Percentiles rank a stretch among this genome's conserved stretches.
Evolutionary conservation across 2,113 vertebrate genomes (phyloP).

Genomic region (Nestor notabilis): DNA sequence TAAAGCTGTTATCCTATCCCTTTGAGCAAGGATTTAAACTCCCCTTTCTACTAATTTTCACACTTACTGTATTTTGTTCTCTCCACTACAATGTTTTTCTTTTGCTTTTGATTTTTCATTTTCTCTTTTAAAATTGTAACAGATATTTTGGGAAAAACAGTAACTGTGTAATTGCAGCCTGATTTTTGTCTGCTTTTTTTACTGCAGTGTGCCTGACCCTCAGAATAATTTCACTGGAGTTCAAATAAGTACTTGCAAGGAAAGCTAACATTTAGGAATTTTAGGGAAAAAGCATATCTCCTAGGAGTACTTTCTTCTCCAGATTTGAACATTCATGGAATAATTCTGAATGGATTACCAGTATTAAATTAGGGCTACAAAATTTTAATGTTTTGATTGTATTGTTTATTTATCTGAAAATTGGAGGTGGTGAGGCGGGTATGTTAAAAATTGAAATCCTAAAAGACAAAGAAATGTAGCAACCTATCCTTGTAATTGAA

Average conservation of each 20-base stretch:
- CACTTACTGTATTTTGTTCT: background rate
- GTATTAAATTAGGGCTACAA: background rate
- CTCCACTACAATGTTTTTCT: background rate
- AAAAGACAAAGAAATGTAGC: background rate
- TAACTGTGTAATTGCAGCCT: background rate
- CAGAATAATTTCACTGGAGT: background rate
- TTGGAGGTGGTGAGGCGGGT: fast-evolving
- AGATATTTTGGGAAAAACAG: background rate
- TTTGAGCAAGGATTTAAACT: background rate
- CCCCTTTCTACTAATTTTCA: background rate
- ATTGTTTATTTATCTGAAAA: background rate
- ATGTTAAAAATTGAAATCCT: background rate
- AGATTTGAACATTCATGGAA: background rate
- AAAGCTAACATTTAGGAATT: background rate
- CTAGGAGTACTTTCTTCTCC: background rate
- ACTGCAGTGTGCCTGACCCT: background rate
- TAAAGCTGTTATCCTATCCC: background rate
- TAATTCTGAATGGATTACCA: background rate
- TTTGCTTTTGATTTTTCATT: background rate
- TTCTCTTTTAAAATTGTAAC: background rate
- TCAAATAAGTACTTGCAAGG: background rate
- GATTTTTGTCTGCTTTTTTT: background rate
- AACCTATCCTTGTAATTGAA: background rate
- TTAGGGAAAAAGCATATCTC: background rate
- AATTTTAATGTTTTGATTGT: background rate